Conservation (phyloP, 2,888 invertebrate genomes). For the Cryptus armator region DNA sequence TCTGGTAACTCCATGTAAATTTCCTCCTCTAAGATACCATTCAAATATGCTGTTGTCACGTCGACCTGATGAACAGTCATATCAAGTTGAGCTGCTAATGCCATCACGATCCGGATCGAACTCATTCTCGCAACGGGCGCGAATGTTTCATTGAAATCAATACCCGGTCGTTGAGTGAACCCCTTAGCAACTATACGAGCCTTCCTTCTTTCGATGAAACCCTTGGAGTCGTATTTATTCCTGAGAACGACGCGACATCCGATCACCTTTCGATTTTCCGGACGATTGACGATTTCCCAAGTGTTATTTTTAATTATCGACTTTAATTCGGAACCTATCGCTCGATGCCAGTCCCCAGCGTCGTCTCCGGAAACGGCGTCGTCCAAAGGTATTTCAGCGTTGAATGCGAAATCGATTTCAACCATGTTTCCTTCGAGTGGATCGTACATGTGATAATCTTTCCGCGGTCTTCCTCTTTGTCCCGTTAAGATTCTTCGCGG, state of each 20-base stretch:
- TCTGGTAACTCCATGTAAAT: constrained; percentile 67
- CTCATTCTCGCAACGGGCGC: constrained; percentile 67
- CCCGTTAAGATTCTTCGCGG: constrained; percentile 54
- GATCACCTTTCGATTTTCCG: constrained; percentile 52
- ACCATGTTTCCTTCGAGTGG: constrained; percentile 14
- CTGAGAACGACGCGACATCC: constrained; percentile 62
- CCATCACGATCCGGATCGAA: constrained; percentile 70
- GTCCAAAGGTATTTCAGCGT: constrained; percentile 45
- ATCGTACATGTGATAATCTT: constrained; percentile 39
- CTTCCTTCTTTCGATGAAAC: constrained; percentile 67
- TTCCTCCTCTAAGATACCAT: constrained; percentile 69
- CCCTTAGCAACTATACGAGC: constrained; percentile 70
- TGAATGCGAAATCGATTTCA: constrained; percentile 39
- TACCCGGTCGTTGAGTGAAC: no score
- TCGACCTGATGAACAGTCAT: constrained; percentile 72
- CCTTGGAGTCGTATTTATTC: constrained; percentile 67
- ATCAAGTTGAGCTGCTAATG: constrained; percentile 65
- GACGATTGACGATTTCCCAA: constrained; percentile 69
- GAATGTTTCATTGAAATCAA: constrained; percentile 70
- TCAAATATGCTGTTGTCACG: constrained; percentile 71
- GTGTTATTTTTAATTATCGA: constrained; percentile 71
- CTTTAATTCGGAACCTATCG: constrained; percentile 68
- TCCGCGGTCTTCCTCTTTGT: constrained; percentile 59
- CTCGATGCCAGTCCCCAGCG: constrained; percentile 61
- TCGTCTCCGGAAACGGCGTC: constrained; percentile 26